Base-by-base conservation (phyloP, 2,797 vertebrate genomes). In the Oreochromis grahami region DNA sequence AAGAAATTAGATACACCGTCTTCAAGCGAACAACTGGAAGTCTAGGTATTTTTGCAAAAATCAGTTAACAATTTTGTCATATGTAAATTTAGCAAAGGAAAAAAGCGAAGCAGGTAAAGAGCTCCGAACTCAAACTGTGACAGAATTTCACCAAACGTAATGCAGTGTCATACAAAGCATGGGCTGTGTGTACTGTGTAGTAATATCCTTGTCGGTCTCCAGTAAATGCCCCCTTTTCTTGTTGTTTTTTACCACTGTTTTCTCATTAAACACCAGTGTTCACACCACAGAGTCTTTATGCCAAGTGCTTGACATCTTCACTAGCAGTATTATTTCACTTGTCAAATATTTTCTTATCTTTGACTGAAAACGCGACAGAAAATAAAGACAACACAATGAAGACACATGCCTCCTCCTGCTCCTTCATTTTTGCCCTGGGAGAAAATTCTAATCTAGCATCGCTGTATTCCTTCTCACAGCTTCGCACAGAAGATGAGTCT, bases 1-100 rank as follows among this genome's bases (percentile, higher is more conserved):
- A 81, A 78, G 76, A 82, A 89, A 83, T 77, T 17, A 86, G 52
- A 79, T 76, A 48, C 84, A 81, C 24, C 38, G 45, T 50, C 38
- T 68, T 65, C 68, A 80, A 84, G 38, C 70, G 36, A 70, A 83
- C 26, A 79, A 56, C 51, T 65, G n/a, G 50, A 86, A 63, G 21
- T n/a, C 43, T 10, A 12, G 32, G n/a, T 48, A 79, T 76, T 53
- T 88, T 81, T 80, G 45, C 26, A 45, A 13, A 63, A 77, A 52
- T 13, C 19, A 24, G n/a, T 36, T 77, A n/a, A 29, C 13, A 56
- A 43, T 53, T 51, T 55, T 32, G 11, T 51, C 5, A 74, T 4
- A 21, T 41, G 29, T 50, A 29, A 14, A 76, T 81, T 77, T 58
- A 32, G 60, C 13, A 72, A 48, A 72, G 5, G 38, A 68, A 68